A percentile compares a stretch with the other conserved stretches of the same genome.
Conservation (phyloP, 2,888 invertebrate genomes). For the Dasypogon diadema region DNA sequence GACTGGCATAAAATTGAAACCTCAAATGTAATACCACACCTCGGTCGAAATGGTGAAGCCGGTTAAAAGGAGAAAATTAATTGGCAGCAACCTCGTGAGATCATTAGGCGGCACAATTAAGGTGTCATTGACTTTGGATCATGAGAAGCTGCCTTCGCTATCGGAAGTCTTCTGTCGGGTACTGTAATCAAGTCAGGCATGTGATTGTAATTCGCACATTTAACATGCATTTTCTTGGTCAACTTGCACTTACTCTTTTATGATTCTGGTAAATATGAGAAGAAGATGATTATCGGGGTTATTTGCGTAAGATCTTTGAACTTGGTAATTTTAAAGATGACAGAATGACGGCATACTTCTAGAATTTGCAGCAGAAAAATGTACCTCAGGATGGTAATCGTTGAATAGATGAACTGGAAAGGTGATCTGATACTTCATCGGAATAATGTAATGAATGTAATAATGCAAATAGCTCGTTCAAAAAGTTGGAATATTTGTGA, state of each 20-base stretch:
- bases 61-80: conserved; percentile 37
- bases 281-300: background rate
- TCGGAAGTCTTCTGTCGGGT: background rate
- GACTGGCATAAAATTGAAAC: conserved; percentile 31
- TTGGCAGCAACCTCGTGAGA: conserved; percentile 45
- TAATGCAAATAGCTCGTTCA: too few relatives aligned
- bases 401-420: too few relatives aligned
- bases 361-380: too few relatives aligned
- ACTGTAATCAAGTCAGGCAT: background rate
- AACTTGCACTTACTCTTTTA: background rate
- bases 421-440: too few relatives aligned
- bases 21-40: conserved; percentile 37
- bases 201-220: background rate
- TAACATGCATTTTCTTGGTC: background rate
- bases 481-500: too few relatives aligned
- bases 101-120: conserved; percentile 47
- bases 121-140: conserved; percentile 51
- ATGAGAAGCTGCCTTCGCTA: conserved; percentile 24
- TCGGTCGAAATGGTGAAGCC: conserved; percentile 18
- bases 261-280: background rate
- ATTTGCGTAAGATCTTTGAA: background rate
- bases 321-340: background rate
- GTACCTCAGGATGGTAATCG: too few relatives aligned
- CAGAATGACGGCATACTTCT: background rate
- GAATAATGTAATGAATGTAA: too few relatives aligned